Percentiles rank a stretch among this genome's conserved stretches.
Evolutionary conservation across 2,888 invertebrate genomes (phyloP).

Genomic region (Thalpophila matura): DNA sequence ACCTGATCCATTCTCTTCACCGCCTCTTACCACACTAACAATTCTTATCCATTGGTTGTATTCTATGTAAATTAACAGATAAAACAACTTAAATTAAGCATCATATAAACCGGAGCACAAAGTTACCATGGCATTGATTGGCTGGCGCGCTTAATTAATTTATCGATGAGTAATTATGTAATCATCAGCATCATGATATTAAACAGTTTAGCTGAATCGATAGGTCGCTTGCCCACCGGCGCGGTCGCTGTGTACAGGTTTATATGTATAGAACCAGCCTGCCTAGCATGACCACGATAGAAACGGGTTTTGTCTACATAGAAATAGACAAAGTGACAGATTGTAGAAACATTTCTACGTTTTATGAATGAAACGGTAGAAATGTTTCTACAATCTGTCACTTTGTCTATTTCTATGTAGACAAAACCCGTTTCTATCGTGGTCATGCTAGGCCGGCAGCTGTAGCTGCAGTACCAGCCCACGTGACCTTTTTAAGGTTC

Average conservation of each 20-base stretch:
- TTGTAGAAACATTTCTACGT: too few relatives aligned
- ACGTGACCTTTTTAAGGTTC: too few relatives aligned
- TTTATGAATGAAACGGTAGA: too few relatives aligned
- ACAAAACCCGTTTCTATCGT: too few relatives aligned
- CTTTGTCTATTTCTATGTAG: too few relatives aligned
- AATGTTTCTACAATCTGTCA: too few relatives aligned
- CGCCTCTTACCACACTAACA: slow-evolving; percentile 45
- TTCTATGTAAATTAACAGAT: slow-evolving; percentile 15
- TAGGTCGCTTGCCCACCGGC: slow-evolving; percentile 23
- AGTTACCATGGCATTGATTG: slow-evolving; percentile 43
- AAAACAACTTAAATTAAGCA: slow-evolving; percentile 4
- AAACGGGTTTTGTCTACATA: too few relatives aligned
- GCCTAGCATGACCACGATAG: too few relatives aligned
- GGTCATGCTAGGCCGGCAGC: too few relatives aligned
- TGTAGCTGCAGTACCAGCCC: too few relatives aligned
- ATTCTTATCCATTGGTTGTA: slow-evolving; percentile 20
- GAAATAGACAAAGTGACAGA: too few relatives aligned
- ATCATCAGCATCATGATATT: slow-evolving; percentile 40
- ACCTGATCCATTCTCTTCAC: slow-evolving; percentile 33
- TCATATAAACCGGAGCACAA: slow-evolving; percentile 19
- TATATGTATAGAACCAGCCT: background rate
- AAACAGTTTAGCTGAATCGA: slow-evolving; percentile 50
- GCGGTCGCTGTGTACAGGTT: slow-evolving; percentile 5
- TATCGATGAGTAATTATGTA: slow-evolving; percentile 50
- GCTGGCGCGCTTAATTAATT: slow-evolving; percentile 36